phyloP scores from a whole-genome alignment of 2,113 vertebrate species.

The Nothobranchius kuhntae region DNA sequence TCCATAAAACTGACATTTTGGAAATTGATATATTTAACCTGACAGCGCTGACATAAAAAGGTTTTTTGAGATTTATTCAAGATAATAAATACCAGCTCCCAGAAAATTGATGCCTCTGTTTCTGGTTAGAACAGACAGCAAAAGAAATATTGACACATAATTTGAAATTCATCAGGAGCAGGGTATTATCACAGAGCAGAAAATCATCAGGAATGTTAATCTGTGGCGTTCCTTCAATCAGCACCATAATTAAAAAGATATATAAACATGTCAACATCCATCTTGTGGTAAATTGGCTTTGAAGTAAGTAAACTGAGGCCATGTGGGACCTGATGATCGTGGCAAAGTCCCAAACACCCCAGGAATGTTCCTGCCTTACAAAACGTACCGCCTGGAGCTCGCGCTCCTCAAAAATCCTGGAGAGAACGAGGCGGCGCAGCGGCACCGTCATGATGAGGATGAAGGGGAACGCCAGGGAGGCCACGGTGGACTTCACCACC shows the following conservation, averaged over 20 bases:
- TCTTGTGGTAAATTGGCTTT: constrained; percentile 21
- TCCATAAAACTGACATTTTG: too few relatives aligned
- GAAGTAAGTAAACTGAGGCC: constrained; percentile 19
- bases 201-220: constrained; percentile 28
- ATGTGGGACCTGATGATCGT: constrained; percentile 27
- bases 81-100: constrained; percentile 30
- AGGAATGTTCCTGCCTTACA: constrained; percentile 47
- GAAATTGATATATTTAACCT: constrained; percentile 35
- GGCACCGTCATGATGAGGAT: constrained; percentile 98
- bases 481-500: constrained; percentile 94
- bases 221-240: constrained; percentile 12
- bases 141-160: constrained; percentile 42
- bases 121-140: constrained; percentile 23
- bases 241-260: constrained; percentile 1
- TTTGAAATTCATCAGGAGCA: constrained; percentile 28
- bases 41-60: constrained; percentile 48
- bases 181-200: constrained; percentile 17
- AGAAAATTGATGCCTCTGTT: constrained; percentile 6
- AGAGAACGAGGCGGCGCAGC: constrained; percentile 88
- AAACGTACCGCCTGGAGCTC: constrained; percentile 92
- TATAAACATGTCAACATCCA: constrained; percentile 21
- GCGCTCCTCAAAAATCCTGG: constrained; percentile 91
- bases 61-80: constrained; percentile 30
- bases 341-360: constrained; percentile 26
- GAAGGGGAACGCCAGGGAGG: constrained; percentile 95